A percentile compares a stretch with the other conserved stretches of the same genome.
Conservation (phyloP, 2,888 invertebrate species). For the Conus canariensis region DNA sequence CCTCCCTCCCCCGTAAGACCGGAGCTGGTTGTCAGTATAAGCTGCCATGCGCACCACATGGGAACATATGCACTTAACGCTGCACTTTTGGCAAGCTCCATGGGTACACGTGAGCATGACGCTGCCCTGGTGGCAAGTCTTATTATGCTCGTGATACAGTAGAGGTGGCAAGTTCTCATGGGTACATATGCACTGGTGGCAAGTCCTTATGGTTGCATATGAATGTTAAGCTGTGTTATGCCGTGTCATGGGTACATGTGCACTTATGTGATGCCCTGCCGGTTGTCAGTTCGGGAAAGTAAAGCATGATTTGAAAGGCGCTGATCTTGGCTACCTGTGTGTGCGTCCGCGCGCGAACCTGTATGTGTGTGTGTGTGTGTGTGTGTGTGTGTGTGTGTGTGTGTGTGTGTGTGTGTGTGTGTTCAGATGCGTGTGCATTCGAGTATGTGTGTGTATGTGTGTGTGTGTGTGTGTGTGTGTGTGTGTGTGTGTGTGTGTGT, state of each 20-base stretch:
- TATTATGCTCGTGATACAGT: too few species aligned
- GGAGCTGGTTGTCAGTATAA: too few species aligned
- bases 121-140: too few species aligned
- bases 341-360: not conserved
- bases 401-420: not conserved
- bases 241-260: not conserved
- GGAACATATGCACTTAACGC: too few species aligned
- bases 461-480: not conserved
- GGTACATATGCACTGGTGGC: not conserved
- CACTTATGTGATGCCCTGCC: not conserved
- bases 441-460: not conserved
- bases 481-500: constrained; percentile 4
- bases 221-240: not conserved
- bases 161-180: not conserved
- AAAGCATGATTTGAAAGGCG: not conserved
- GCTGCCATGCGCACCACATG: too few species aligned
- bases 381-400: constrained; percentile 1
- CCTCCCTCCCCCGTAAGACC: too few species aligned
- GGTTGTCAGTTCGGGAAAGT: not conserved
- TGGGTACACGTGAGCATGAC: too few species aligned
- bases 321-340: not conserved
- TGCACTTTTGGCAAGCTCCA: too few species aligned
- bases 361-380: not conserved
- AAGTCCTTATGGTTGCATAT: not conserved
- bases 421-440: not conserved